Evolutionary conservation across 2,113 vertebrate genomes (phyloP).

Genomic region (Narcine bancroftii): DNA sequence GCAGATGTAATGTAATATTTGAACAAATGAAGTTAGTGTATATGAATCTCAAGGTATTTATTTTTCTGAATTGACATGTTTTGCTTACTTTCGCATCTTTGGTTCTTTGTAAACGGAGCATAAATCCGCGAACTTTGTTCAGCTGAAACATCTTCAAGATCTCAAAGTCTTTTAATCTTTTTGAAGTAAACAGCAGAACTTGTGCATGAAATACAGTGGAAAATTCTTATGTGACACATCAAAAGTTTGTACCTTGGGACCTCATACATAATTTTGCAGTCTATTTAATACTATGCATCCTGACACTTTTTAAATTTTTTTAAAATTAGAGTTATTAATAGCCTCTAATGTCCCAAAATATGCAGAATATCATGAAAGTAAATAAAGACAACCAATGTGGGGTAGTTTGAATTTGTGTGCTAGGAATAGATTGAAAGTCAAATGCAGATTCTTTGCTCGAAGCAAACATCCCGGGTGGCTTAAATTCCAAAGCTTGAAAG

Average conservation of each 20-base stretch:
- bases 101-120: not conserved
- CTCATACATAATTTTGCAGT: not conserved
- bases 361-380: not conserved
- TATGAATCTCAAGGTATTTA: too few relatives aligned
- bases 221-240: not conserved
- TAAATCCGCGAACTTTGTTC: not conserved
- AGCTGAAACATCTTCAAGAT: not conserved
- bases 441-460: constrained; percentile 70
- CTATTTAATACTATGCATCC: too few relatives aligned
- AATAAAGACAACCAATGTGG: not conserved
- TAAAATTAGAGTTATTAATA: too few relatives aligned
- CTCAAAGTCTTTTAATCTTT: not conserved
- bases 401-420: not conserved
- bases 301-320: too few relatives aligned
- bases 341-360: too few relatives aligned
- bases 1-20: not conserved
- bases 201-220: not conserved
- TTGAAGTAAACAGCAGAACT: not conserved
- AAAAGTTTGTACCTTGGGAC: not conserved
- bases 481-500: constrained; percentile 85
- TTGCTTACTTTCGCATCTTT: not conserved
- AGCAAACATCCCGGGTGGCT: constrained; percentile 68
- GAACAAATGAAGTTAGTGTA: not conserved
- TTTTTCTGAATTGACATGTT: too few relatives aligned
- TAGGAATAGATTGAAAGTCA: not conserved